Percentiles rank a stretch among this genome's conserved stretches.
These are phyloP conservation scores for Dissostichus mawsoni DNA, from an alignment of 2,113 vertebrate species.

Conservation along the genomic window DNA sequence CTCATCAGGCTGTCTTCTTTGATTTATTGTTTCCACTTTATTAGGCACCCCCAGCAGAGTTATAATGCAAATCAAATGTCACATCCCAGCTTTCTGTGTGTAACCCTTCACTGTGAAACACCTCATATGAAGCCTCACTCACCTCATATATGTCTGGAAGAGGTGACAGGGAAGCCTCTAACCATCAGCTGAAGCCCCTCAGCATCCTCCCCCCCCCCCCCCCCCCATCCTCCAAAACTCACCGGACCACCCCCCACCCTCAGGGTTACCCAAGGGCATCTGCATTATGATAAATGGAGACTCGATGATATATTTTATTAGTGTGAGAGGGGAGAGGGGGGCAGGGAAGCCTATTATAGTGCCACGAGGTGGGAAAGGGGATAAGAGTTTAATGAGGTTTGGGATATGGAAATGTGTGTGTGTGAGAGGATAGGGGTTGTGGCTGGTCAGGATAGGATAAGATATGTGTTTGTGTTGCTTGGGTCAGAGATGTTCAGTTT, in stretches of 20 bases:
- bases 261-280: conserved; percentile 77
- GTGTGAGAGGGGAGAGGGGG: conserved; percentile 56
- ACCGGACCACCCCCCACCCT: conserved; percentile 22
- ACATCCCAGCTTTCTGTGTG: conserved; percentile 13
- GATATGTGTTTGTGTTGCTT: conserved; percentile 37
- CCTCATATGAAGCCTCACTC: conserved; percentile 21
- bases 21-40: conserved; percentile 48
- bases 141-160: conserved; percentile 37
- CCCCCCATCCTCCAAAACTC: conserved; percentile 35
- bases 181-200: conserved; percentile 28
- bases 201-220: conserved; percentile 18
- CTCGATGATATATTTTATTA: conserved; percentile 76
- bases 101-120: conserved; percentile 18
- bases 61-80: conserved; percentile 36
- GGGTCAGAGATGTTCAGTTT: conserved; percentile 69
- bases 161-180: conserved; percentile 39
- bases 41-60: conserved; percentile 4
- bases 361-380: conserved; percentile 60
- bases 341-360: conserved; percentile 58
- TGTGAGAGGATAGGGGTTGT: conserved; percentile 29
- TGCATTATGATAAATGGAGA: conserved; percentile 77
- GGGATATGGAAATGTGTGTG: conserved; percentile 68
- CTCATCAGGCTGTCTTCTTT: conserved; percentile 32
- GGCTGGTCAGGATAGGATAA: conserved; percentile 45
- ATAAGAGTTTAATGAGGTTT: conserved; percentile 73